Evolutionary conservation across 2,797 vertebrate species (phyloP).

Genomic region (Macropodus opercularis): DNA sequence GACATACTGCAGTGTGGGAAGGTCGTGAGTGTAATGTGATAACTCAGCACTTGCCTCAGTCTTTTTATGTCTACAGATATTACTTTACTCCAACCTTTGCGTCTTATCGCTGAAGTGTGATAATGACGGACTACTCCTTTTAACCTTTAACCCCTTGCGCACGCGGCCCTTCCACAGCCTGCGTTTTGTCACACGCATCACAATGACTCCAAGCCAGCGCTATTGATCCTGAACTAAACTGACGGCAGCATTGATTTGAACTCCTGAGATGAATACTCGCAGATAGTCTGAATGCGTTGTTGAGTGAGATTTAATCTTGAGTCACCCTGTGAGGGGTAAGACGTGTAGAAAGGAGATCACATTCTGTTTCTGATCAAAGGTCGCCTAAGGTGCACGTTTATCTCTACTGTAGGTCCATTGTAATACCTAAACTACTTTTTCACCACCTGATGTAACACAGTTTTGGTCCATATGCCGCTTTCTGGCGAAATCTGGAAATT

Average conservation of each 20-base stretch:
- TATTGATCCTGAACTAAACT: constrained; percentile 34
- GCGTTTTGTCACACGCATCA: constrained; percentile 18
- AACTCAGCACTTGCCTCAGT: constrained; percentile 10
- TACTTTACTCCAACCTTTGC: constrained; percentile 61
- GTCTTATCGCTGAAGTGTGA: constrained; percentile 55
- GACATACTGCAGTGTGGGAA: background rate
- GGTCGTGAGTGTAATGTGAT: constrained; percentile 17
- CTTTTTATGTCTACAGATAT: constrained; percentile 21
- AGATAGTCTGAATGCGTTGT: constrained; percentile 27
- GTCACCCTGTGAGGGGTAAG: background rate
- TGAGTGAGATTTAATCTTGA: constrained; percentile 19
- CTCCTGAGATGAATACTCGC: constrained; percentile 36
- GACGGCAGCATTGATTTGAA: constrained; percentile 43
- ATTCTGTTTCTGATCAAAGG: constrained; percentile 7
- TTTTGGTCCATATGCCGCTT: constrained; percentile 10
- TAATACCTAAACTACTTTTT: background rate
- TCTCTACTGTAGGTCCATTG: background rate
- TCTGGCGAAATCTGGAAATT: constrained; percentile 59
- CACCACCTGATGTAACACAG: constrained; percentile 11
- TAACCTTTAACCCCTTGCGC: constrained; percentile 54
- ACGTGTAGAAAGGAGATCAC: background rate
- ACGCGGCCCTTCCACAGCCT: background rate
- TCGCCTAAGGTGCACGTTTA: background rate
- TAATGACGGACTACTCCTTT: constrained; percentile 38
- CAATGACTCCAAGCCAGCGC: constrained; percentile 16